Base-by-base conservation (phyloP, 2,797 vertebrate genomes). In the Spondyliosoma cantharus region DNA sequence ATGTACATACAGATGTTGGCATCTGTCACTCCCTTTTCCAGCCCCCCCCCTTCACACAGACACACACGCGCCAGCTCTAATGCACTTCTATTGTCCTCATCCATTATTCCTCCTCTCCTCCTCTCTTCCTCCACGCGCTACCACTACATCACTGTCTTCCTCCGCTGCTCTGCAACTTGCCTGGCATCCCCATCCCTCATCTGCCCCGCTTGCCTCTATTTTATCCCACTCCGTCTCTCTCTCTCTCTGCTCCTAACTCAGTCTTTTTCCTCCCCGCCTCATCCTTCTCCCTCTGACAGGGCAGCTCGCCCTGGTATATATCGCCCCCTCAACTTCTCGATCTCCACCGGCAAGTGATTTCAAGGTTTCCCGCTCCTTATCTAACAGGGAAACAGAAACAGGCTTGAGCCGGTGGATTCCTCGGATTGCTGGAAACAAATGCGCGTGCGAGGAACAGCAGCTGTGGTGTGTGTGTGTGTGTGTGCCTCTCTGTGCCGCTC, bases 11-110 rank as follows among this genome's bases (percentile, higher is more conserved):
- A 82, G 71, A 43, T 71, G 74, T 71, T 57, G 70, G 70, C 72
- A 75, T 74, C 57, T 66, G 71, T 64, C 86, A 69, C 61, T 84
- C 74, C 43, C 37, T 19, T 43, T 57, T 57, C 49, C 13, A 16
- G 17, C 27, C 48, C 46, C 12, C 50, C 56, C 17, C 43, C 43
- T 57, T 37, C 54, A 71, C 78, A 76, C 61, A 80, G 46, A 84
- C 63, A 52, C 25, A 48, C 81, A 72, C 63, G 87, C 82, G 69
- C 75, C 86, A 83, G 84, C 90, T 88, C 91, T 95, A 95, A 95
- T 95, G 94, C 94, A 95, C 88, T 95, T 95, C 87, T 91, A 92
- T 91, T 95, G 95, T 95, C 92, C 93, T 95, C 93, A 95, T 95
- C 92, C 91, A 95, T 95, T 95, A 95, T 94, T 95, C 89, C 87